Evolutionary conservation across 2,888 invertebrate genomes (phyloP), one percentile per base, ranked within the genome.

Genomic region (Spisula subtruncata): DNA sequence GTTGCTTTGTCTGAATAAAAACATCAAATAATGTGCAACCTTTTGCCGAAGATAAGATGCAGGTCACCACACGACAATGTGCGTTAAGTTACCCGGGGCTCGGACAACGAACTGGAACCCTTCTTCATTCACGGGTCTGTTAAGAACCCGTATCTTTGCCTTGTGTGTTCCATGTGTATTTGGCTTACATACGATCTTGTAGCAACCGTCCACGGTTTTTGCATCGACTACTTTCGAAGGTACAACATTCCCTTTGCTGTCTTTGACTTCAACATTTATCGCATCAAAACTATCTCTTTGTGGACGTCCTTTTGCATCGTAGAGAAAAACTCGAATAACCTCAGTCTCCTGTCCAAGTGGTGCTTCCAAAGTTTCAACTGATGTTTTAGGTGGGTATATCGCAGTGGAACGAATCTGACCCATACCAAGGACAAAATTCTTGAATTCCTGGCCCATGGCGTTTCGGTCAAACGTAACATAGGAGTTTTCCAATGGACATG

Each of bases 331-430:
- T n/a, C 90, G 89, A 54, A 93, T 91, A 0, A 93, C 93, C 66
- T 93, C 93, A 1, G 92, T 89, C 46, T 93, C 93, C 60, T 92
- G 93, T 6, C 92, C 93, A 1, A 92, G 85, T 2, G 93, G 93
- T 1, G 93, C 92, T 81, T 93, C 93, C n/a, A 93, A 86, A 25
- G 93, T 91, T 79, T 93, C 93, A 1, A 93, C 93, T 18, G 93
- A 92, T 18, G 93, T 93, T 66, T 93, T 93, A 0, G 93, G 93
- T n/a, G 93, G 93, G 60, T 90, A 93, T n/a, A 93, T 93, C 0
- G 93, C 93, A 0, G 93, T 93, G 5, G 93, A 93, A 54, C 93
- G 85, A 81, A 93, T 92, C 60, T 92, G 90, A 6, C 93, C 93
- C 93, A 93, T 93, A 4, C 87, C 92, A 32, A 93, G 75, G 32